Base-by-base conservation (phyloP, 2,888 invertebrate species). In the Drosophila acutilabella region DNA sequence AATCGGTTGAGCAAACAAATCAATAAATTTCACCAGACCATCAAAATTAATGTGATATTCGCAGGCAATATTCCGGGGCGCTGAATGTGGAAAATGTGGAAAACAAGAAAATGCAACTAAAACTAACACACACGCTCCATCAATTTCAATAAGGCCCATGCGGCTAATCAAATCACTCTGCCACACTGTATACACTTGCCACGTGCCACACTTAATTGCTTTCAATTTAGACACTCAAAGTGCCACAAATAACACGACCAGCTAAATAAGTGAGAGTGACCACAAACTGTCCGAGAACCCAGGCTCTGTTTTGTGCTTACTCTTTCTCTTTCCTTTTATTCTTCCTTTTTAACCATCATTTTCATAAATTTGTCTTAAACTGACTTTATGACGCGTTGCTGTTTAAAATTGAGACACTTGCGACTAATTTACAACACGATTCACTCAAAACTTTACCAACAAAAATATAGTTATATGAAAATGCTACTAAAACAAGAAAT, bases 351-450 rank as follows among this genome's bases (percentile, higher is more conserved):
- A 18, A 52, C 40, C 23, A 56, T 58, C 51, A 64, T 77, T 80
- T 82, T 72, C 77, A 81, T 81, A 79, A 83, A 86, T 83, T 83
- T 83, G 61, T 53, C 54, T 79, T 72, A 64, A 77, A 81, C 80
- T 71, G 77, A 77, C 77, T 76, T 73, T 69, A 20, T 59, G 64
- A 77, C 64, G 71, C 74, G 67, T 44, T 44, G 53, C 56, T 56
- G 26, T 44, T 62, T 41, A 54, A 56, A 77, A 74, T 68, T 74
- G 72, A 79, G 81, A 79, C 79, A 86, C 80, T 83, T 80, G 67
- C 62, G 81, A 81, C 86, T 86, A 83, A 86, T 83, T 83, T 86
- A 80, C 73, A 52, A 80, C 86, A 80, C 83, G 78, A 78, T 78
- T 74, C 47, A 65, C 61, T 77, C 51, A 59, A 64, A 78, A 77